Evolutionary conservation across 1,140 invertebrate genomes (phyloP).

Genomic region (Apis laboriosa): DNA sequence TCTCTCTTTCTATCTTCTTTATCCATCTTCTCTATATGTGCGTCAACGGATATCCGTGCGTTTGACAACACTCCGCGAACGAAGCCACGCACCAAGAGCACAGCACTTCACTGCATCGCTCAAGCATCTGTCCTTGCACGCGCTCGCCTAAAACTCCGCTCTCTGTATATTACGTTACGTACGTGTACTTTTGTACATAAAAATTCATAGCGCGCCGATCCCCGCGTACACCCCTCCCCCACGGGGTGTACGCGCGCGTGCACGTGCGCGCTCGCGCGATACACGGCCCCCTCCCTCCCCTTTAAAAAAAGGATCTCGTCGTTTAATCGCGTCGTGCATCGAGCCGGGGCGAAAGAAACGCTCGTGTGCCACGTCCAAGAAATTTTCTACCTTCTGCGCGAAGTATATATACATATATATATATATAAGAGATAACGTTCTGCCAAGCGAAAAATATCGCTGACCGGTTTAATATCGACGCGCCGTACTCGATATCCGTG

Average conservation of each 20-base stretch:
- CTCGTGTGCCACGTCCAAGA: background rate
- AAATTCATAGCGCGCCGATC: conserved; percentile 44
- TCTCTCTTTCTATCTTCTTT: conserved; percentile 20
- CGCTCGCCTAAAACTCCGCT: conserved; percentile 72
- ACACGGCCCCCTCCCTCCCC: conserved; percentile 33
- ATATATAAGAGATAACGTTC: no score
- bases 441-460: conserved; percentile 7
- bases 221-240: conserved; percentile 31
- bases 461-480: conserved; percentile 18
- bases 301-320: background rate
- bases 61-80: conserved; percentile 61
- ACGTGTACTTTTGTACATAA: conserved; percentile 64
- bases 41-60: conserved; percentile 51
- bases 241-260: conserved; percentile 33
- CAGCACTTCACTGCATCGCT: conserved; percentile 78
- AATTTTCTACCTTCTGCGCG: no score
- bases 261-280: background rate
- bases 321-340: conserved; percentile 1
- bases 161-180: conserved; percentile 68
- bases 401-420: no score
- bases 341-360: background rate
- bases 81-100: conserved; percentile 75
- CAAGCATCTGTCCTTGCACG: conserved; percentile 78
- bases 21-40: conserved; percentile 29
- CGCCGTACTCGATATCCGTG: no score